Percentiles rank a stretch among this genome's conserved stretches.
Conservation (phyloP, 92 coral and sea anemone genomes). For the Porites cylindrica region DNA sequence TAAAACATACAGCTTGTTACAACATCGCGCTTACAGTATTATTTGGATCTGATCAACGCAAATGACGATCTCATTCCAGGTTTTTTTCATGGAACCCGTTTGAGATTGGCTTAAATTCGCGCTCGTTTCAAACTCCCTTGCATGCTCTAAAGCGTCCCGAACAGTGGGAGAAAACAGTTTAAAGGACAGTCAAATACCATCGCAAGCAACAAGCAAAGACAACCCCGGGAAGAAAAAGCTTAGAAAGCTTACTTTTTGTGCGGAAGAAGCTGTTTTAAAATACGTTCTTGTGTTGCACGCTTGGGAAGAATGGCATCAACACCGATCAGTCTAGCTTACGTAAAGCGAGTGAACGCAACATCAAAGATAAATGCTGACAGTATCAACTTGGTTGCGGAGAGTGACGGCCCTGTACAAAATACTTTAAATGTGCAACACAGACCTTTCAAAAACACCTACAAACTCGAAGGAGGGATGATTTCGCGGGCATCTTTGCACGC, state of each 20-base stretch:
- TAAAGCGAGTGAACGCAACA: background rate
- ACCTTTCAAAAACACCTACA: background rate
- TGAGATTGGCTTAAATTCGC: background rate
- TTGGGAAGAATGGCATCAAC: background rate
- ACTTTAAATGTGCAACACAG: background rate
- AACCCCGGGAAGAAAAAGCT: too few relatives aligned
- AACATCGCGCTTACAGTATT: background rate
- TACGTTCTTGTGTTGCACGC: too few relatives aligned
- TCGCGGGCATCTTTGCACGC: background rate
- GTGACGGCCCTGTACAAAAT: background rate
- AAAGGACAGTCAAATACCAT: background rate
- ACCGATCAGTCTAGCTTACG: slow-evolving; percentile 10
- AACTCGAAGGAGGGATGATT: background rate
- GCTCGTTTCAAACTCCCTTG: background rate
- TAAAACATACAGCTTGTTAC: too few relatives aligned
- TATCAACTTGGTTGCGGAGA: background rate
- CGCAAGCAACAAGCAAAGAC: background rate
- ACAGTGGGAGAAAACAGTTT: too few relatives aligned
- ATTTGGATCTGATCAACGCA: background rate
- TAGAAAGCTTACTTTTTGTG: background rate
- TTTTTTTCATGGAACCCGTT: background rate
- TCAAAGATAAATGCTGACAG: background rate
- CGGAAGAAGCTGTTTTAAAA: too few relatives aligned
- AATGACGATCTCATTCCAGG: background rate
- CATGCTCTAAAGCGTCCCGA: background rate